Conservation (phyloP, 2,797 vertebrate species). For the Liparis tanakae region DNA sequence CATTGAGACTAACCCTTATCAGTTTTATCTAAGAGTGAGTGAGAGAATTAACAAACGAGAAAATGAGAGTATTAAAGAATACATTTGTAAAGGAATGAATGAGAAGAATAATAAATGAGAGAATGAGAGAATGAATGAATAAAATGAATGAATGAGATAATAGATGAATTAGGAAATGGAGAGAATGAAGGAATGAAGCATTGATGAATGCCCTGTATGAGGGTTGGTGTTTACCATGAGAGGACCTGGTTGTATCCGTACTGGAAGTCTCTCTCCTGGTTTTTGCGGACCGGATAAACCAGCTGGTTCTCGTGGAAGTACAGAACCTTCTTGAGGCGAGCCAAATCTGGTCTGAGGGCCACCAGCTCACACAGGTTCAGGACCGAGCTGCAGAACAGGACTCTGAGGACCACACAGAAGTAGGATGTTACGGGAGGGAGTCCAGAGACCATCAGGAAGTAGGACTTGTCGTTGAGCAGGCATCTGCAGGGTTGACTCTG, state of each 20-base stretch:
- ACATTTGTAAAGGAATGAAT: too few relatives aligned
- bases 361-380: constrained; percentile 94
- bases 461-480: background rate
- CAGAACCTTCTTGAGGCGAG: constrained; percentile 91
- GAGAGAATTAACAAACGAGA: too few relatives aligned
- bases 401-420: constrained; percentile 74
- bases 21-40: too few relatives aligned
- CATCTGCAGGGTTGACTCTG: too few relatives aligned
- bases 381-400: constrained; percentile 94
- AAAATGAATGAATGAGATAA: too few relatives aligned
- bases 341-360: constrained; percentile 93
- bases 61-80: too few relatives aligned
- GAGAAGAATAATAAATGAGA: too few relatives aligned
- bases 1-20: too few relatives aligned
- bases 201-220: background rate
- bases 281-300: constrained; percentile 88
- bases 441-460: background rate
- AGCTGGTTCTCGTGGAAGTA: constrained; percentile 99
- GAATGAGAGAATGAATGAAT: background rate
- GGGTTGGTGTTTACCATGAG: constrained; percentile 86
- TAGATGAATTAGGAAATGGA: too few relatives aligned
- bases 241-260: constrained; percentile 98
- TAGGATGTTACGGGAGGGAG: background rate
- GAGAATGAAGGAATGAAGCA: too few relatives aligned
- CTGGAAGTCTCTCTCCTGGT: constrained; percentile 93